These are phyloP conservation scores for Drosophila serrata DNA, from an alignment of 1,140 invertebrate genomes.

Conservation along the genomic window DNA sequence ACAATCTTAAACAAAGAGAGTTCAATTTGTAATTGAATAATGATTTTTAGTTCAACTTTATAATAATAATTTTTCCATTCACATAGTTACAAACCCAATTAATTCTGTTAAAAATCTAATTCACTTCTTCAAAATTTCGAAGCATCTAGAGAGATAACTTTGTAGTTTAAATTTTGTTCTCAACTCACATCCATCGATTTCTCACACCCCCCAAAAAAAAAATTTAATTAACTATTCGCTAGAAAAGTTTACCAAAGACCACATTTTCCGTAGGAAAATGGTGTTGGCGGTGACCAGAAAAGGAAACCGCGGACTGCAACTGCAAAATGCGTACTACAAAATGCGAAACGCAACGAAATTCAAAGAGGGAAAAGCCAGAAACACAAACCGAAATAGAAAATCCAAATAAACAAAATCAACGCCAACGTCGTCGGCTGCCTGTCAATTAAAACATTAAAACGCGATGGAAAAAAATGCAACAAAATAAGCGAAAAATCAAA, in stretches of 20 bases:
- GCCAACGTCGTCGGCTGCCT: constrained; percentile 56
- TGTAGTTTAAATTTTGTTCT: not conserved
- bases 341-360: constrained; percentile 31
- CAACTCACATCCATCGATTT: not conserved
- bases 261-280: constrained; percentile 14
- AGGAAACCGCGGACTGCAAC: constrained; percentile 39
- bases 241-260: constrained; percentile 13
- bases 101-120: not conserved
- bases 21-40: no score
- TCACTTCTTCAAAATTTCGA: not conserved
- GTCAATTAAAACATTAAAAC: constrained; percentile 83
- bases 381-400: constrained; percentile 23
- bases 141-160: not conserved
- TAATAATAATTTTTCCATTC: no score
- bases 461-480: constrained; percentile 64
- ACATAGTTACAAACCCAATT: not conserved
- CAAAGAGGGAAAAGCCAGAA: constrained; percentile 7
- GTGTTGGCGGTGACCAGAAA: constrained; percentile 38
- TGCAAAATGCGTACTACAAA: constrained; percentile 18
- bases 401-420: constrained; percentile 61
- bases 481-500: constrained; percentile 51
- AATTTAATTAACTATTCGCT: constrained; percentile 15
- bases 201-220: not conserved
- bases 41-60: no score
- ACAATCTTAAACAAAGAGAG: no score